A percentile compares a stretch with the other conserved stretches of the same genome.
Evolutionary conservation across 2,797 vertebrate genomes (phyloP).

Genomic region (Karalla daura): DNA sequence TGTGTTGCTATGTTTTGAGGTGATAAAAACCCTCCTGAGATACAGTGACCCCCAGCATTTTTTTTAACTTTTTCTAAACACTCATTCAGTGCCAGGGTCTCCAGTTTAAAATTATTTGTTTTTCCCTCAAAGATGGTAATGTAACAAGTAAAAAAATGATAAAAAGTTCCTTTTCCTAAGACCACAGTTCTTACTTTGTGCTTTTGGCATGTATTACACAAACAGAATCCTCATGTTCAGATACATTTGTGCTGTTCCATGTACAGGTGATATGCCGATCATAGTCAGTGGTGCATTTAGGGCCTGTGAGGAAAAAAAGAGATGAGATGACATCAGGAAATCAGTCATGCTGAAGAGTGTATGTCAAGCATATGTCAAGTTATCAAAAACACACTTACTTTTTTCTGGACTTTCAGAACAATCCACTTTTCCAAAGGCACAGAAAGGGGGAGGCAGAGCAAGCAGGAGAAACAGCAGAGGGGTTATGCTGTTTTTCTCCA

Average conservation of each 20-base stretch:
- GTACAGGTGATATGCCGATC: constrained; percentile 14
- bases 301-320: constrained; percentile 4
- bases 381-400: constrained; percentile 6
- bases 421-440: fast-evolving
- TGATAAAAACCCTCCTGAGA: too few relatives aligned
- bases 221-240: fast-evolving
- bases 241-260: constrained; percentile 26
- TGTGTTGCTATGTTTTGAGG: too few relatives aligned
- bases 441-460: neutral
- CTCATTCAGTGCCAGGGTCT: too few relatives aligned
- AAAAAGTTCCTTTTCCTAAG: too few relatives aligned
- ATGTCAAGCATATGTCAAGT: neutral
- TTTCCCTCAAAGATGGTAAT: too few relatives aligned
- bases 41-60: too few relatives aligned
- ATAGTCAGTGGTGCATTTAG: constrained; percentile 56
- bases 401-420: neutral
- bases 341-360: neutral
- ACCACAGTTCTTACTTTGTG: neutral
- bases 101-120: too few relatives aligned
- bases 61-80: too few relatives aligned
- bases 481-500: constrained; percentile 26
- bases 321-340: neutral
- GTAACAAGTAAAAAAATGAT: too few relatives aligned
- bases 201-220: neutral
- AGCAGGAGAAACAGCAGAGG: constrained; percentile 5